Percentiles rank a stretch among this genome's conserved stretches.
phyloP scores from a whole-genome alignment of 2,797 vertebrate species.

The Parotocinclus haroldoi region DNA sequence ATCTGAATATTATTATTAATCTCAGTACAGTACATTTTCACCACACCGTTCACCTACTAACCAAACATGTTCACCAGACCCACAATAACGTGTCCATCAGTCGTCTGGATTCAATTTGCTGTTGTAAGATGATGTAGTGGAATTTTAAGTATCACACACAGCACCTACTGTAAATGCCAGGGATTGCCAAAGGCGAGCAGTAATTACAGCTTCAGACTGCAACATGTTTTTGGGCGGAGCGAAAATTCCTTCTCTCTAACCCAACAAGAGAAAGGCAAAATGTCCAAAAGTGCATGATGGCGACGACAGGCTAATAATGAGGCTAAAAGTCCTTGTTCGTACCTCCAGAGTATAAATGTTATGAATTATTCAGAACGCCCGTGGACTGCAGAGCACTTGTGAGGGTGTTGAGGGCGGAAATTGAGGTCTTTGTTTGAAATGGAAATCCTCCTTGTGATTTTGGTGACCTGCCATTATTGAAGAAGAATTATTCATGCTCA shows the following conservation, averaged over 20 bases:
- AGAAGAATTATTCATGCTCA: slow-evolving; percentile 52
- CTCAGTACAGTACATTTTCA: too few species aligned
- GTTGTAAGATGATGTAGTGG: neutral
- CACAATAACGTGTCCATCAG: too few species aligned
- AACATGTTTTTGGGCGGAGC: slow-evolving; percentile 8
- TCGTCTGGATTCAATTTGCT: neutral
- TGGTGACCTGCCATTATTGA: slow-evolving; percentile 64
- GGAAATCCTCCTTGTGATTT: slow-evolving; percentile 62
- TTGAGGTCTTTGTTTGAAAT: slow-evolving; percentile 62
- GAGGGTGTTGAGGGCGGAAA: slow-evolving; percentile 52
- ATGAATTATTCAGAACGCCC: slow-evolving; percentile 50
- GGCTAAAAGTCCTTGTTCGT: slow-evolving; percentile 66
- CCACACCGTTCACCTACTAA: neutral
- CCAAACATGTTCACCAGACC: neutral
- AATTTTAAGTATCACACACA: slow-evolving; percentile 11
- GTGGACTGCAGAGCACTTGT: slow-evolving; percentile 47
- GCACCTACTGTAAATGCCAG: slow-evolving; percentile 4
- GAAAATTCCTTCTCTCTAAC: slow-evolving; percentile 12
- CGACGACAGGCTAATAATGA: slow-evolving; percentile 56
- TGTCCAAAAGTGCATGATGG: slow-evolving; percentile 66
- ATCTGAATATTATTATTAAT: too few species aligned
- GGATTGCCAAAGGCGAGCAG: slow-evolving; percentile 2
- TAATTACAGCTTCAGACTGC: slow-evolving; percentile 17
- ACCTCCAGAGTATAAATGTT: slow-evolving; percentile 64
- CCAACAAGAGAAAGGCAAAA: slow-evolving; percentile 13